Conservation (phyloP, 1,140 invertebrate species). For the Gerris buenoi region DNA sequence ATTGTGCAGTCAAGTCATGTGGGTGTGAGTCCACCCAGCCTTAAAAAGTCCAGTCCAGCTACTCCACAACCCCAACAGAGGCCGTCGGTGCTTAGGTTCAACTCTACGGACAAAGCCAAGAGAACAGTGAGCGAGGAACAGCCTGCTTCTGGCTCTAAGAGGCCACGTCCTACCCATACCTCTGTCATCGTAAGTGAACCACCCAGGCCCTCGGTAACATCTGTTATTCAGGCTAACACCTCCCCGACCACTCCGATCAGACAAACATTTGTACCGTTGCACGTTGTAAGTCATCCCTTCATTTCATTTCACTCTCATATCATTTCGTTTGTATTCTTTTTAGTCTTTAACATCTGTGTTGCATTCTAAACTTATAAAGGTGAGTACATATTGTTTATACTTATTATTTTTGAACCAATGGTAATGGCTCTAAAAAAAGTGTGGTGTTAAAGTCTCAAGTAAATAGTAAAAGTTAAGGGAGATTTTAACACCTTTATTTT, state of each 20-base stretch:
- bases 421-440: no score
- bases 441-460: no score
- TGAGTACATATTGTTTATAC: no score
- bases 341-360: no score
- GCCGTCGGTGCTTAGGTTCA: conserved; percentile 10
- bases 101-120: conserved; percentile 2
- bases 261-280: neutral
- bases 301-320: no score
- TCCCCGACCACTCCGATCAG: neutral
- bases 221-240: neutral
- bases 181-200: neutral
- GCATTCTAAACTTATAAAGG: no score
- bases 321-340: neutral
- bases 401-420: no score
- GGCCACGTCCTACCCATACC: neutral
- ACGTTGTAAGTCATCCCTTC: neutral
- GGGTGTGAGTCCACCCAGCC: neutral
- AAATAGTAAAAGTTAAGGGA: no score
- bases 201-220: conserved; percentile 1
- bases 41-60: neutral
- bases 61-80: neutral
- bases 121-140: neutral
- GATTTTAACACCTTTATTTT: no score
- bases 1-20: conserved; percentile 2
- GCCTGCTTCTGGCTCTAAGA: neutral